A percentile compares a stretch with the other conserved stretches of the same genome.
These are phyloP conservation scores for Nysson spinosus DNA, from an alignment of 2,888 invertebrate genomes.

Conservation along the genomic window DNA sequence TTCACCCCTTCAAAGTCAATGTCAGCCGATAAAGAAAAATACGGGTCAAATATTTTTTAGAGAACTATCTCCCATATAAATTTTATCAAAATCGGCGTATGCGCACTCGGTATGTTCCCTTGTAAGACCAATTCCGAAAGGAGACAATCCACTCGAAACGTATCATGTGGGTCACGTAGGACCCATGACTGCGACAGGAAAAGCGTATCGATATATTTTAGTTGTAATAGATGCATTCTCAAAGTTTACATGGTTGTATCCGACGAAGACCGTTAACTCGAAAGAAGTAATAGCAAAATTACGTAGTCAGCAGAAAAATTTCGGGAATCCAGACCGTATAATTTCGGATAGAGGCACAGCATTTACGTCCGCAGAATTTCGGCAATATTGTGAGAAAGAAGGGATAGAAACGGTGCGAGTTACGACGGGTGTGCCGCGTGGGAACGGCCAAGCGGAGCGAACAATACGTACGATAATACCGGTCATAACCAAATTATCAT, in stretches of 20 bases:
- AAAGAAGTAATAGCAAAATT: not conserved
- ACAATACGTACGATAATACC: conserved; percentile 6
- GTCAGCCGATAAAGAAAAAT: no score
- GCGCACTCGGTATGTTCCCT: no score
- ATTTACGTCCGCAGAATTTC: not conserved
- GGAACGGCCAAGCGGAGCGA: conserved; percentile 8
- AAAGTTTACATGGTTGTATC: conserved; percentile 5
- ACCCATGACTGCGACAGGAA: not conserved
- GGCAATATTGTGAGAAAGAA: conserved; percentile 1
- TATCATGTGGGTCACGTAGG: conserved; percentile 12
- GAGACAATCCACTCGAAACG: not conserved
- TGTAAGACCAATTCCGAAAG: not conserved
- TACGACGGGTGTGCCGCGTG: conserved; percentile 1
- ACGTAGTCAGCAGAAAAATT: not conserved
- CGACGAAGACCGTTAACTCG: not conserved
- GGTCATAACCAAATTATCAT: conserved; percentile 2
- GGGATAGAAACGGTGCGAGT: not conserved
- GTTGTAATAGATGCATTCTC: no score
- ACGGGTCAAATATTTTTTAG: not conserved
- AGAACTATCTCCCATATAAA: no score
- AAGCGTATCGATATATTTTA: not conserved
- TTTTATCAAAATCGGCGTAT: no score
- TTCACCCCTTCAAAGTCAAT: no score
- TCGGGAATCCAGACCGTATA: conserved; percentile 12
- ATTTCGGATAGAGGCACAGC: conserved; percentile 6